phyloP scores from a whole-genome alignment of 2,888 invertebrate genomes.

The Drosophila stalkeri region DNA sequence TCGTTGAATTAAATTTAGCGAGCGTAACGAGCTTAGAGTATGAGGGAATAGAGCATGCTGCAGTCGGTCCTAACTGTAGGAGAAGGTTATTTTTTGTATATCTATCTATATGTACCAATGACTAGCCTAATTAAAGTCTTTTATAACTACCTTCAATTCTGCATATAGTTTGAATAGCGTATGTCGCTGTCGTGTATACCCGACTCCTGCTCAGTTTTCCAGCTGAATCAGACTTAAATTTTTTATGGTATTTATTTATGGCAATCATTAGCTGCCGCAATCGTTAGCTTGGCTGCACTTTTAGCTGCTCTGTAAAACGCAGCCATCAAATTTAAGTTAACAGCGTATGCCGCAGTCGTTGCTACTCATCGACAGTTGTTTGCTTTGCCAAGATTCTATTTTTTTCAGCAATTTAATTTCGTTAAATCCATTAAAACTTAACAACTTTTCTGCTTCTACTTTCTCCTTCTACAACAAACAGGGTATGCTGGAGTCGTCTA shows the following conservation, averaged over 20 bases:
- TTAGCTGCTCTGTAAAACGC: too few species aligned
- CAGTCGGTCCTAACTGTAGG: not conserved
- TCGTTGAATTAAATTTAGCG: not conserved
- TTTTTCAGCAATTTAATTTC: not conserved
- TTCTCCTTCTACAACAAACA: not conserved
- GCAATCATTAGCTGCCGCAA: not conserved
- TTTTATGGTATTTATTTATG: not conserved
- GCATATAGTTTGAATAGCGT: not conserved
- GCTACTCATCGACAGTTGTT: not conserved
- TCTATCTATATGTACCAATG: not conserved
- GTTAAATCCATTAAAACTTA: not conserved
- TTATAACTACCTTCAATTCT: not conserved
- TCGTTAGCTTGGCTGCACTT: too few species aligned
- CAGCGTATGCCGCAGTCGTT: not conserved
- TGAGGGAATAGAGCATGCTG: not conserved
- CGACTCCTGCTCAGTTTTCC: not conserved
- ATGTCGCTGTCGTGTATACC: not conserved
- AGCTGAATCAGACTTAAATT: not conserved
- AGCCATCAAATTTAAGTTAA: not conserved
- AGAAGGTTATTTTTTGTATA: not conserved
- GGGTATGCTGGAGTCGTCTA: not conserved
- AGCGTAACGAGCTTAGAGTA: not conserved
- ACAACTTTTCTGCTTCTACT: not conserved
- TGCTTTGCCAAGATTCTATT: not conserved
- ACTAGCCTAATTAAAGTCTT: too few species aligned